Conservation (phyloP, 2,888 invertebrate species). For the Oscheius sp. region DNA sequence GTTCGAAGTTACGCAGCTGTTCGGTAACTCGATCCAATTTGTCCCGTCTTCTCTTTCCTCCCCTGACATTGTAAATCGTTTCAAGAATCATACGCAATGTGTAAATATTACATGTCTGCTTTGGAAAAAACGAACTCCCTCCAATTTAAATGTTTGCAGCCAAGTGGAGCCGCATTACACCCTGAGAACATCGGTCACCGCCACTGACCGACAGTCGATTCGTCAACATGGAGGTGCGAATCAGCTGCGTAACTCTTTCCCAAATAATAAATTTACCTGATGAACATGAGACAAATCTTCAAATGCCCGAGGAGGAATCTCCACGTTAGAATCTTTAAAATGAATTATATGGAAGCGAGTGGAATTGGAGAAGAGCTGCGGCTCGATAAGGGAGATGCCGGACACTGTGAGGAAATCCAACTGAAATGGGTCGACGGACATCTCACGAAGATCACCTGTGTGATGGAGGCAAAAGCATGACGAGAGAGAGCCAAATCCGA, state of each 20-base stretch:
- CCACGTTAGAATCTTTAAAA: conserved; percentile 50
- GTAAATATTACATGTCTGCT: not conserved
- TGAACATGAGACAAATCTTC: conserved; percentile 38
- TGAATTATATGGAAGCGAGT: conserved; percentile 53
- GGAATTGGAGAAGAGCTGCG: conserved; percentile 55
- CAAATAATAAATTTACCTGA: conserved; percentile 22
- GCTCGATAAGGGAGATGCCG: conserved; percentile 51
- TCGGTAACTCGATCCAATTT: conserved; percentile 6
- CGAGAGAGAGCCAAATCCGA: conserved; percentile 47
- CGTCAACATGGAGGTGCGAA: conserved; percentile 5
- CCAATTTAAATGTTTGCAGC: not conserved
- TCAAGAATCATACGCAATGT: not conserved
- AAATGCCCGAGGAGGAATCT: conserved; percentile 49
- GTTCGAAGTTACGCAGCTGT: conserved; percentile 12
- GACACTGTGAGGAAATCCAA: conserved; percentile 54
- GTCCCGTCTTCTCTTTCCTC: conserved; percentile 18
- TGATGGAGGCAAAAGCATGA: conserved; percentile 51
- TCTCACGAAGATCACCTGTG: conserved; percentile 16
- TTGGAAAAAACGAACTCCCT: not conserved
- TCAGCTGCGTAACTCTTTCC: not conserved
- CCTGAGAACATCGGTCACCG: conserved; percentile 35
- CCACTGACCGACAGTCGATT: conserved; percentile 23
- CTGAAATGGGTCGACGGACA: conserved; percentile 29
- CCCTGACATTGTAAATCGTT: not conserved
- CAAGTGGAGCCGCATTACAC: conserved; percentile 21